Evolutionary conservation across 2,888 invertebrate genomes (phyloP).

Genomic region (Trissonchulus sp.): DNA sequence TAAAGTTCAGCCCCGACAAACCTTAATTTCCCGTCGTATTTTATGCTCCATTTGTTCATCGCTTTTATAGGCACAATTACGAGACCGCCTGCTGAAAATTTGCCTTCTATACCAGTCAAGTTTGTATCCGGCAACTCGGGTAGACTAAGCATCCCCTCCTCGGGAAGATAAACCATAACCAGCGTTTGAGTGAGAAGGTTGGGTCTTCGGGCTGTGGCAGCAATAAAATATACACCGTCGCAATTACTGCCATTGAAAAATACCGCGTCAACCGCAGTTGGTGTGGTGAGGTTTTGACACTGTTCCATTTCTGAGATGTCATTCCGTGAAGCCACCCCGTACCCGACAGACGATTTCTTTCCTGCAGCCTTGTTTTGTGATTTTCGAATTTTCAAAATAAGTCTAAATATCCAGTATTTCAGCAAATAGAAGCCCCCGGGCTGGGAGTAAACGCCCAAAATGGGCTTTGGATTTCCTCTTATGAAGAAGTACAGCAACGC

Average conservation of each 20-base stretch:
- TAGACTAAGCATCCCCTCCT: slow-evolving; percentile 65
- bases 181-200: slow-evolving; percentile 62
- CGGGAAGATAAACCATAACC: slow-evolving; percentile 60
- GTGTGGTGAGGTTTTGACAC: slow-evolving; percentile 60
- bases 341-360: slow-evolving; percentile 51
- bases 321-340: slow-evolving; percentile 57
- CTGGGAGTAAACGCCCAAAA: slow-evolving; percentile 62
- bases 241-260: slow-evolving; percentile 67
- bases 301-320: slow-evolving; percentile 60
- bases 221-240: slow-evolving; percentile 64
- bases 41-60: slow-evolving; percentile 68
- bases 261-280: slow-evolving; percentile 68
- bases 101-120: slow-evolving; percentile 60
- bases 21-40: slow-evolving; percentile 65
- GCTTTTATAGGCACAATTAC: slow-evolving; percentile 64
- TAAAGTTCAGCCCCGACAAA: too few species aligned
- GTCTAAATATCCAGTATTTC: slow-evolving; percentile 61
- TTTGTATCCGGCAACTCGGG: slow-evolving; percentile 67
- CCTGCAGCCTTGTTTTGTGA: slow-evolving; percentile 55
- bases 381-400: slow-evolving; percentile 60
- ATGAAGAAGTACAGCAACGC: too few species aligned
- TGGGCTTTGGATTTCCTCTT: too few species aligned
- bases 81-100: slow-evolving; percentile 67
- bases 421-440: slow-evolving; percentile 64
- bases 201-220: slow-evolving; percentile 64